phyloP scores from a whole-genome alignment of 2,888 invertebrate genomes.

The Carpatolechia fugitivella region DNA sequence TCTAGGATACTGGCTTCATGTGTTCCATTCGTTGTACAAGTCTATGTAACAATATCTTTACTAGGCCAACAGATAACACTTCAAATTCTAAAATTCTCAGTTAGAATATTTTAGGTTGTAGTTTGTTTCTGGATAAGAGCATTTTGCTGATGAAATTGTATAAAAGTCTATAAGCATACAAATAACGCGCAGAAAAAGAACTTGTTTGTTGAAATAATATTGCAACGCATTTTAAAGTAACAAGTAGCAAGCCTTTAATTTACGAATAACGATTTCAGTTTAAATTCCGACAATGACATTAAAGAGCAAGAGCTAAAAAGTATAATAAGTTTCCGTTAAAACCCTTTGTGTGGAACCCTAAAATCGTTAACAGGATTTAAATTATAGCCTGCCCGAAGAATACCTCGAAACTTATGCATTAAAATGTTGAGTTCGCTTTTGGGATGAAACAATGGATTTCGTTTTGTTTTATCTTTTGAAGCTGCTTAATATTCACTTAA shows the following conservation, averaged over 20 bases:
- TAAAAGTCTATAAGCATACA: too few relatives aligned
- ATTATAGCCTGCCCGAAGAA: constrained; percentile 6
- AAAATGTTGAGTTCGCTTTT: constrained; percentile 8
- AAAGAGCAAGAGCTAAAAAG: neutral
- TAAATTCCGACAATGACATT: constrained; percentile 1
- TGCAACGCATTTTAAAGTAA: neutral
- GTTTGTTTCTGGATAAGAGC: too few relatives aligned
- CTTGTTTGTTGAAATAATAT: too few relatives aligned
- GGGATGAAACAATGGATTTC: constrained; percentile 9
- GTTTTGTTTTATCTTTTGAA: constrained; percentile 3
- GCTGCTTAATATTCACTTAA: constrained; percentile 10
- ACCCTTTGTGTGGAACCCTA: neutral
- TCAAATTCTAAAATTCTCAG: too few relatives aligned
- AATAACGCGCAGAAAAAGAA: too few relatives aligned
- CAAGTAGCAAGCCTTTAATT: too few relatives aligned
- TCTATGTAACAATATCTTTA: too few relatives aligned
- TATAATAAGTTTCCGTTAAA: neutral
- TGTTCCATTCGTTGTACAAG: neutral
- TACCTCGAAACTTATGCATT: constrained; percentile 11
- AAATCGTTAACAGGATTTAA: constrained; percentile 6
- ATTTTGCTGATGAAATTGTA: too few relatives aligned
- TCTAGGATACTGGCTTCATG: neutral
- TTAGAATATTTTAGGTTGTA: too few relatives aligned
- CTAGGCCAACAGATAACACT: too few relatives aligned
- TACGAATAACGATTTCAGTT: neutral